Evolutionary conservation across 2,888 invertebrate genomes (phyloP).

Genomic region (Erannis defoliaria): DNA sequence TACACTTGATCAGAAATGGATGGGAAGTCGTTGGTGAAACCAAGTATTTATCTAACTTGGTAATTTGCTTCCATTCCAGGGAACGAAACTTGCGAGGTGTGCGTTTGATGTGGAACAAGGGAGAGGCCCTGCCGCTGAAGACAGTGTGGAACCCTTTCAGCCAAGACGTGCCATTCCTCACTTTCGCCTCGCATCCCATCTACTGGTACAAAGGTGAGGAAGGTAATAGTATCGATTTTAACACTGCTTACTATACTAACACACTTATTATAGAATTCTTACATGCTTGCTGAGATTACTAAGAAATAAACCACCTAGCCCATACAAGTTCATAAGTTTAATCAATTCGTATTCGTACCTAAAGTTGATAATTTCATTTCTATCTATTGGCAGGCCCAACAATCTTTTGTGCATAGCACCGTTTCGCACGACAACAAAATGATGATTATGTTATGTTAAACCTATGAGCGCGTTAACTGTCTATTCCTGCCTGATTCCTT

Average conservation of each 20-base stretch:
- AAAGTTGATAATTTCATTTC: too few relatives aligned
- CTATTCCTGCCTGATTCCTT: too few relatives aligned
- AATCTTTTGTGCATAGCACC: too few relatives aligned
- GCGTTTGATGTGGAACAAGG: slow-evolving; percentile 92
- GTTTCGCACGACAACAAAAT: too few relatives aligned
- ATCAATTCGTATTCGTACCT: too few relatives aligned
- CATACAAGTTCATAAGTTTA: too few relatives aligned
- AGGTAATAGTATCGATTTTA: slow-evolving; percentile 18
- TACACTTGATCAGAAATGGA: too few relatives aligned
- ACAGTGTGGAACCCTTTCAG: slow-evolving; percentile 96
- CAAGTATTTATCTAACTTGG: slow-evolving; percentile 1
- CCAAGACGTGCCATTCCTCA: slow-evolving; percentile 91
- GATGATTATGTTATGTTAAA: too few relatives aligned
- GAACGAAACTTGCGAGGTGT: slow-evolving; percentile 91
- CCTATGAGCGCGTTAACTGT: too few relatives aligned
- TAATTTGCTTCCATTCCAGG: slow-evolving; percentile 74
- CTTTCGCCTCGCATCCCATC: slow-evolving; percentile 93
- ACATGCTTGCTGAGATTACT: too few relatives aligned
- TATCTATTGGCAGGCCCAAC: too few relatives aligned
- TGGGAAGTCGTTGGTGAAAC: neutral
- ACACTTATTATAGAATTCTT: neutral
- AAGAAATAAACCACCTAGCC: too few relatives aligned
- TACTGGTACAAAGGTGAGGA: slow-evolving; percentile 89
- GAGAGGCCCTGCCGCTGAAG: slow-evolving; percentile 88
- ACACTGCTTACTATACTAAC: slow-evolving; percentile 1